Evolutionary conservation across 2,888 invertebrate genomes (phyloP), one percentile per base, ranked within the genome.

Genomic region (Tetranychus piercei): DNA sequence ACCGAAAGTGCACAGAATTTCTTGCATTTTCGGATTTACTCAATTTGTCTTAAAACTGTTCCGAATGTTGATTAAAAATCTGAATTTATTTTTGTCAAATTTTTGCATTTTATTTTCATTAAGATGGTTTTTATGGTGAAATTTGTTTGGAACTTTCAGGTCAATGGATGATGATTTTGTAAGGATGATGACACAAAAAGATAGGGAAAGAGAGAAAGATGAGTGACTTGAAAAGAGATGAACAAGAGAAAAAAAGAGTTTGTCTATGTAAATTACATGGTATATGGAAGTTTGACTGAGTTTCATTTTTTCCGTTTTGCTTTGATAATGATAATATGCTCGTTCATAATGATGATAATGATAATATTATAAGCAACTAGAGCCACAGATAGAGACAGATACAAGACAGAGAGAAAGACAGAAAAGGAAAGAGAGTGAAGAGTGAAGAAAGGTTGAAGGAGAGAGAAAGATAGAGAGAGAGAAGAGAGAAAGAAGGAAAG

Each of bases 351-450:
- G 22, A 69, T 11, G 20, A 20, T 23, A 72, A n/a, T 23, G 43
- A 72, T 72, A 45, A n/a, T 20, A 43, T 34, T 9, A 72, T n/a
- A 72, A 43, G 7, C 7, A 72, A 11, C 22, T 23, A 72, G 71
- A 44, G 71, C 18, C 20, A 71, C 22, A 71, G 71, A 44, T 20
- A 71, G 71, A 71, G 71, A 71, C 18, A 67, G 67, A 67, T 9
- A 18, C 9, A n/a, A 23, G 69, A 69, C 22, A 69, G 69, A 69
- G 20, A n/a, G 69, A 69, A 22, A n/a, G 69, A 69, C 6, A 67
- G 67, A 67, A 45, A 55, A 45, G 18, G 73, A 73, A 45, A 55
- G 73, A 71, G 73, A 73, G 45, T n/a, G 43, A 55, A n/a, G n/a
- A n/a, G 3, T 11, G n/a, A n/a, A 67, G 67, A 64, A 15, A 64